Evolutionary conservation across 2,797 vertebrate genomes (phyloP).

Genomic region (Lepilemur ruficaudatus): DNA sequence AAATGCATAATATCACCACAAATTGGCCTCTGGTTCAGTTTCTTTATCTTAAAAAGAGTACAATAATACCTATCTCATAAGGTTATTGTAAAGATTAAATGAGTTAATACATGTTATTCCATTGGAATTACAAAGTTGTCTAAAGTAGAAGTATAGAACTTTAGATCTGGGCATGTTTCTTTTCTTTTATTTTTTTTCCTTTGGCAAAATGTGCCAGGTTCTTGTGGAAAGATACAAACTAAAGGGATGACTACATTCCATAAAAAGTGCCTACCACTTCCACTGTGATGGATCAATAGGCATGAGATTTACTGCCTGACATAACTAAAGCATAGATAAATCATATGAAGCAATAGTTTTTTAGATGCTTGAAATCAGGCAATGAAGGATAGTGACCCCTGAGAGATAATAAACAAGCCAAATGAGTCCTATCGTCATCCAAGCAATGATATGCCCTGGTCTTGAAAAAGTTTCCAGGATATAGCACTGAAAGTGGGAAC

Average conservation of each 20-base stretch:
- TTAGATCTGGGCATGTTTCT: not conserved
- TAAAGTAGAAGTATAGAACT: not conserved
- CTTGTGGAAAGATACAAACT: not conserved
- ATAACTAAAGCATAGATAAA: not conserved
- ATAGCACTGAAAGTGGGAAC: not conserved
- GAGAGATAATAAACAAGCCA: not conserved
- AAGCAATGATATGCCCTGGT: not conserved
- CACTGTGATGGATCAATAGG: not conserved
- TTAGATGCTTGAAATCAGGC: not conserved
- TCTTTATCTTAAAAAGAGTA: not conserved
- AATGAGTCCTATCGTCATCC: fast-evolving
- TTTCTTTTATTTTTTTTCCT: not conserved
- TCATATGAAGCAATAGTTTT: not conserved
- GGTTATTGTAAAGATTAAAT: not conserved
- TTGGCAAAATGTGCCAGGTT: not conserved
- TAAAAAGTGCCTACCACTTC: not conserved
- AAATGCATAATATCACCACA: not conserved
- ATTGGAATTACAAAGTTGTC: not conserved
- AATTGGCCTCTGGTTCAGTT: not conserved
- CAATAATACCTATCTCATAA: not conserved
- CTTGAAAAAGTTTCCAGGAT: not conserved
- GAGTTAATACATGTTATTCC: not conserved
- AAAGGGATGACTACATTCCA: not conserved
- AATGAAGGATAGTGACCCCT: not conserved
- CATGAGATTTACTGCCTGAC: not conserved